phyloP scores from a whole-genome alignment of 2,888 invertebrate species.

The Ichneumoninae sp. region DNA sequence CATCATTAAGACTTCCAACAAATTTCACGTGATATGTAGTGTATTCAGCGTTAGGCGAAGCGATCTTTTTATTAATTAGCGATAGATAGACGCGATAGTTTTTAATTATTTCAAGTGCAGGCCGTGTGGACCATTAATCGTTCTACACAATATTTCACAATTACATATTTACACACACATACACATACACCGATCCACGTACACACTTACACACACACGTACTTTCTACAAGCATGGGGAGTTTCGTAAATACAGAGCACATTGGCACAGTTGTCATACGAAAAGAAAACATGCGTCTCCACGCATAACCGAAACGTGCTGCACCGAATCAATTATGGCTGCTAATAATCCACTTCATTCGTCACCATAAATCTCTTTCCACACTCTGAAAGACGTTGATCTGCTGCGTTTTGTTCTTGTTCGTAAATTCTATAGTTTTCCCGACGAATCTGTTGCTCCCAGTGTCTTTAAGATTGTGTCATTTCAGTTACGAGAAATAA shows the following conservation, averaged over 20 bases:
- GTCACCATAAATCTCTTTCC: slow-evolving; percentile 26
- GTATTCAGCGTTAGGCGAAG: slow-evolving; percentile 67
- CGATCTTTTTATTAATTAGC: slow-evolving; percentile 69
- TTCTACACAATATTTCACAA: slow-evolving; percentile 46
- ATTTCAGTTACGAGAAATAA: slow-evolving; percentile 12
- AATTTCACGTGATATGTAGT: slow-evolving; percentile 79
- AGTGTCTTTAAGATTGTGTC: slow-evolving; percentile 7
- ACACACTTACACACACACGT: neutral
- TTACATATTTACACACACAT: neutral
- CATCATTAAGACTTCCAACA: slow-evolving; percentile 80
- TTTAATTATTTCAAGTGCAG: slow-evolving; percentile 69
- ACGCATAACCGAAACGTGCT: slow-evolving; percentile 1
- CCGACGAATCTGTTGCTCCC: slow-evolving; percentile 20
- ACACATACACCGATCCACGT: slow-evolving; percentile 6
- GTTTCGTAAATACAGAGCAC: slow-evolving; percentile 26
- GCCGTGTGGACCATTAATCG: slow-evolving; percentile 70
- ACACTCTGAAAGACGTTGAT: slow-evolving; percentile 4
- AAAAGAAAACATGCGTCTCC: slow-evolving; percentile 14
- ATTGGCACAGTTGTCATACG: slow-evolving; percentile 16
- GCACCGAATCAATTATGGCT: slow-evolving; percentile 37
- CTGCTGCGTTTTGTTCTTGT: slow-evolving; percentile 15
- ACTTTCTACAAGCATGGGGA: slow-evolving; percentile 28
- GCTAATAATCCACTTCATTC: slow-evolving; percentile 29
- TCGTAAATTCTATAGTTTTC: slow-evolving; percentile 21
- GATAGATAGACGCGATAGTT: slow-evolving; percentile 64